Conservation (phyloP, 2,888 invertebrate genomes). For the Petrophora chlorosata region DNA sequence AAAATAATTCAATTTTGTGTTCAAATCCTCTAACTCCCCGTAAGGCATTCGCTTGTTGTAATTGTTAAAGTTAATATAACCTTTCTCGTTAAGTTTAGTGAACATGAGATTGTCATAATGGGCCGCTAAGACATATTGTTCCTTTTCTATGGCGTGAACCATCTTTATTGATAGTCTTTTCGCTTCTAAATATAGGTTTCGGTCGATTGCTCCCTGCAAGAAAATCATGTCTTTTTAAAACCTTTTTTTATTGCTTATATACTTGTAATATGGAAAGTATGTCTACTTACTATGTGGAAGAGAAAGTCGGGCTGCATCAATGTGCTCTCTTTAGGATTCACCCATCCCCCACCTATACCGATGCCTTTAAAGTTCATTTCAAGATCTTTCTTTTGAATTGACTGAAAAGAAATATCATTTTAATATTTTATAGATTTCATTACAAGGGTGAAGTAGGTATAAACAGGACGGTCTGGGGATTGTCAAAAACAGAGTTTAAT, state of each 20-base stretch:
- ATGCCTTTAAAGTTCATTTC: slow-evolving; percentile 76
- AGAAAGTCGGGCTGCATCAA: slow-evolving; percentile 61
- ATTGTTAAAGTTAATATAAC: slow-evolving; percentile 67
- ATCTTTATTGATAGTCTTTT: slow-evolving; percentile 52
- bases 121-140: slow-evolving; percentile 49
- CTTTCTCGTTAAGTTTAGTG: slow-evolving; percentile 47
- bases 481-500: too few relatives aligned
- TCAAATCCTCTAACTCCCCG: slow-evolving; percentile 50
- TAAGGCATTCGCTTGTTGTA: slow-evolving; percentile 60
- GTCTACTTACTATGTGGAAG: slow-evolving; percentile 58
- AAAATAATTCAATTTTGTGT: slow-evolving; percentile 56
- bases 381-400: slow-evolving; percentile 63
- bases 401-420: slow-evolving; percentile 56
- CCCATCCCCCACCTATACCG: slow-evolving; percentile 76
- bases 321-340: slow-evolving; percentile 68
- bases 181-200: slow-evolving; percentile 51
- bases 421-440: too few relatives aligned
- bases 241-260: too few relatives aligned
- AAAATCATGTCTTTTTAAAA: neutral
- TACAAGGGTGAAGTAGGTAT: too few relatives aligned
- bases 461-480: too few relatives aligned
- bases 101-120: slow-evolving; percentile 51
- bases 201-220: slow-evolving; percentile 66
- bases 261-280: neutral
- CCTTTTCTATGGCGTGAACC: slow-evolving; percentile 51